Evolutionary conservation across 1,140 invertebrate genomes (phyloP), one percentile per base, ranked within the genome.

Genomic region (Zaprionus davidi): DNA sequence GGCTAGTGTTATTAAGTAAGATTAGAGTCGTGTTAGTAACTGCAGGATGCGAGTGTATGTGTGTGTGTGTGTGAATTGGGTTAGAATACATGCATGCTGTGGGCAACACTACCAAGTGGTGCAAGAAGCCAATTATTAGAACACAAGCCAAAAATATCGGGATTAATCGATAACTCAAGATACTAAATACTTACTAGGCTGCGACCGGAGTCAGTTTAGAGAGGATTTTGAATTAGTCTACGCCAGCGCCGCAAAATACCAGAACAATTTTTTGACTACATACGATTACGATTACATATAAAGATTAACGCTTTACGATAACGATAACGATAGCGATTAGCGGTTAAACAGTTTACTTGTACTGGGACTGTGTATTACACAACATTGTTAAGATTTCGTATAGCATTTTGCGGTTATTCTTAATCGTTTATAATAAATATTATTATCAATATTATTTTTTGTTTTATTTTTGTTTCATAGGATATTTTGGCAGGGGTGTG

Each of bases 151-250:
- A 76, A 77, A 76, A 72, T 56, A 59, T 26, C 57, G 36, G 20
- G 6, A 11, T 22, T 26, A 62, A 62, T 72, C 17, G 46, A 60
- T 67, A 66, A 77, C 68, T 72, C 56, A 71, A 60, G 41, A 84
- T 85, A 85, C 82, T 86, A 62, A 28, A 84, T 85, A 85, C 82
- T 85, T 85, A 85, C 82, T 63, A 82, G 67, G 76, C 82, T 82
- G 58, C 49, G 64, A 60, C 22, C 64, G 70, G 62, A 66, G 56
- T 65, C 24, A 46, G 70, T 49, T 49, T 22, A 24, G 20, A 51
- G 55, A 44, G 41, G 6, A 17, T 59, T 73, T 73, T 51, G n/a
- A 67, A 62, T 73, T 51, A 73, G 49, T 72, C 68, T 80, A 76
- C 68, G 77, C 71, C 82, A 79, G 79, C 34, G 66, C 73, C 72